Evolutionary conservation across 2,888 invertebrate species (phyloP).

Genomic region (Pseudanteris insignis): DNA sequence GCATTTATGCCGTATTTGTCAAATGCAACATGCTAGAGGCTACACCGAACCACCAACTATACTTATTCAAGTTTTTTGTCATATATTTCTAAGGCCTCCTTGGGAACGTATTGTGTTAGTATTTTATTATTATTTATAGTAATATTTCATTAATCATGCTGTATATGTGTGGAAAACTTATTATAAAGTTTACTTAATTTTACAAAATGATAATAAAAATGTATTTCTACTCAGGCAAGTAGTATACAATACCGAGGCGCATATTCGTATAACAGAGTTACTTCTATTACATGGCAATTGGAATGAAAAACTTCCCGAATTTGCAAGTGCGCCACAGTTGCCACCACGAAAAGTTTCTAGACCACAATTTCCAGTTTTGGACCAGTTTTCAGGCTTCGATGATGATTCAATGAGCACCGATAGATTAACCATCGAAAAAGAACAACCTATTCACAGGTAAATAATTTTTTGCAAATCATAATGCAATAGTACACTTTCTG

Average conservation of each 20-base stretch:
- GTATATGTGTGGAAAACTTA: too few species aligned
- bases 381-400: constrained; percentile 54
- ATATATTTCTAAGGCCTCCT: constrained; percentile 77
- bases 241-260: constrained; percentile 77
- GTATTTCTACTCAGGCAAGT: constrained; percentile 73
- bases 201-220: too few species aligned
- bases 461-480: too few species aligned
- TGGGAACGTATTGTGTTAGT: constrained; percentile 81
- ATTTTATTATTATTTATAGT: constrained; percentile 4
- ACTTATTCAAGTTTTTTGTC: constrained; percentile 77
- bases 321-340: constrained; percentile 73
- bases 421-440: constrained; percentile 42
- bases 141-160: not conserved
- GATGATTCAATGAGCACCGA: constrained; percentile 51
- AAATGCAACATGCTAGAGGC: constrained; percentile 73
- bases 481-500: too few species aligned
- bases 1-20: constrained; percentile 77
- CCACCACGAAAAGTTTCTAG: constrained; percentile 73
- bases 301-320: constrained; percentile 74
- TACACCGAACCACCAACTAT: constrained; percentile 74
- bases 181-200: too few species aligned
- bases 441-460: constrained; percentile 55
- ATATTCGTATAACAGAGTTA: constrained; percentile 77
- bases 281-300: constrained; percentile 75
- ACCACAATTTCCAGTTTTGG: constrained; percentile 62